Conservation (phyloP, 1,140 invertebrate genomes). For the Hyphantria cunea region DNA sequence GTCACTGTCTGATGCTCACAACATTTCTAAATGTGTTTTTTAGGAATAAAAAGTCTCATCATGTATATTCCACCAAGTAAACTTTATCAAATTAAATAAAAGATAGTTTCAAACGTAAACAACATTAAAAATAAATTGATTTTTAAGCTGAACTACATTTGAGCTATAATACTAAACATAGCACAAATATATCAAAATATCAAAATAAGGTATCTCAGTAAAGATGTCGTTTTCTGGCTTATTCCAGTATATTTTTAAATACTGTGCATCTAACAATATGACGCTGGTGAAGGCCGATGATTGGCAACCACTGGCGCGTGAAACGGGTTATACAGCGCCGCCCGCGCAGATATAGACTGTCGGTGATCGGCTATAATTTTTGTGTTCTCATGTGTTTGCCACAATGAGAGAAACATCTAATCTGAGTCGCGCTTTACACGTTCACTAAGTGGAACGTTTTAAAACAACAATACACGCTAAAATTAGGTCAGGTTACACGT, state of each 20-base stretch:
- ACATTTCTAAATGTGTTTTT: conserved; percentile 16
- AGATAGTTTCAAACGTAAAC: no score
- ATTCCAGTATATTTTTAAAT: no score
- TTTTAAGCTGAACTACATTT: no score
- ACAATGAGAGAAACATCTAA: conserved; percentile 59
- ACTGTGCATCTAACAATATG: not conserved
- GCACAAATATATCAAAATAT: no score
- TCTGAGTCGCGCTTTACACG: conserved; percentile 30
- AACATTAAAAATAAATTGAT: no score
- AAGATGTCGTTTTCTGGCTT: no score
- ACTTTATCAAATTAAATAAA: no score
- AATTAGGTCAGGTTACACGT: conserved; percentile 33
- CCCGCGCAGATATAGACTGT: conserved; percentile 74
- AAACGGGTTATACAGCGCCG: conserved; percentile 75
- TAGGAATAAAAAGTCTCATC: no score
- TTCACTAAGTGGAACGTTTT: conserved; percentile 27
- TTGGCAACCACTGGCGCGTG: conserved; percentile 63
- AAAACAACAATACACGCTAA: conserved; percentile 31
- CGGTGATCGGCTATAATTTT: conserved; percentile 80
- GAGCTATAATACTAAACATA: no score
- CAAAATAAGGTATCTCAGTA: no score
- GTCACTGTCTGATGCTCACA: conserved; percentile 37
- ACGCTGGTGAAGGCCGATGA: conserved; percentile 11
- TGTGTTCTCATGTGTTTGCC: conserved; percentile 64
- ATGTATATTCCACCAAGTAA: no score